Conservation (phyloP, 2,888 invertebrate genomes). For the Hypomecis punctinalis region DNA sequence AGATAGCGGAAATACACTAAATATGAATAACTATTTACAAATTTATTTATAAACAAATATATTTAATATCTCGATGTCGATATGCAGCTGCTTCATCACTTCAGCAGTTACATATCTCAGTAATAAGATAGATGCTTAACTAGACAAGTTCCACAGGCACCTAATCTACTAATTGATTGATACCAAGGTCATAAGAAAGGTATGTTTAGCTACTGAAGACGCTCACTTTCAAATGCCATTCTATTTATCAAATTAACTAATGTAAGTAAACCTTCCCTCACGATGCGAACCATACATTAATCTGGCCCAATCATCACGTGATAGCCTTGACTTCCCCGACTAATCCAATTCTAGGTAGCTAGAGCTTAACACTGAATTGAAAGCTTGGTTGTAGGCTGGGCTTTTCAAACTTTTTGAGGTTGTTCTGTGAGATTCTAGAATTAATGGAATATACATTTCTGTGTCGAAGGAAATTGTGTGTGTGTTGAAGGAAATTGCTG, state of each 20-base stretch:
- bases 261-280: constrained; percentile 22
- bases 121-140: neutral
- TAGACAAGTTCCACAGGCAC: neutral
- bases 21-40: too few relatives aligned
- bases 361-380: constrained; percentile 30
- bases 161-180: constrained; percentile 12
- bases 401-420: constrained; percentile 1
- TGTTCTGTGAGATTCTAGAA: neutral
- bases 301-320: constrained; percentile 13
- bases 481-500: too few relatives aligned
- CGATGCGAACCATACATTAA: constrained; percentile 10
- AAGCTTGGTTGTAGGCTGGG: constrained; percentile 43
- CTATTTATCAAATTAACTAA: constrained; percentile 15
- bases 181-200: constrained; percentile 12
- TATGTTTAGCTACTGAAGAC: constrained; percentile 7
- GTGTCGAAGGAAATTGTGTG: too few relatives aligned
- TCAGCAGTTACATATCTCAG: too few relatives aligned
- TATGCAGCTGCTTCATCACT: too few relatives aligned
- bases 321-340: constrained; percentile 29
- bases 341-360: constrained; percentile 21
- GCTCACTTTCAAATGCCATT: constrained; percentile 17
- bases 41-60: too few relatives aligned
- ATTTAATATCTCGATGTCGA: too few relatives aligned
- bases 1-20: too few relatives aligned
- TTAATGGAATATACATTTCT: too few relatives aligned